phyloP scores from a whole-genome alignment of 2,113 vertebrate species.

The Puma concolor region DNA sequence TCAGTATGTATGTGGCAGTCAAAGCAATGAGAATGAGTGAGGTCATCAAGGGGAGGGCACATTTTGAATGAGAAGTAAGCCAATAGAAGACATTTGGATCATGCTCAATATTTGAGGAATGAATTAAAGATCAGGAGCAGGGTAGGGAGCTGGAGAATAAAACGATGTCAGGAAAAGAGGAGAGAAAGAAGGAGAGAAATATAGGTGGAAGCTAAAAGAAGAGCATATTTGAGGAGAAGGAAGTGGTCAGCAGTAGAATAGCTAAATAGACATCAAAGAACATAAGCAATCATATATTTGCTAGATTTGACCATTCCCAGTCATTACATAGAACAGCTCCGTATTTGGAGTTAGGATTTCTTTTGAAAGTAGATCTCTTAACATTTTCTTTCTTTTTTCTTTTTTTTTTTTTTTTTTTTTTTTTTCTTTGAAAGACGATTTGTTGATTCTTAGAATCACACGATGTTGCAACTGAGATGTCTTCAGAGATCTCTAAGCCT shows the following conservation, averaged over 20 bases:
- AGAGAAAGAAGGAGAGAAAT: background rate
- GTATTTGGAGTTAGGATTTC: background rate
- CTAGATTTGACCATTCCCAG: background rate
- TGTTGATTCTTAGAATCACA: background rate
- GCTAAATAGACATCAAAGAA: background rate
- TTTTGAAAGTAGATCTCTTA: background rate
- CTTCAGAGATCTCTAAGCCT: background rate
- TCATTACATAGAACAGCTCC: background rate
- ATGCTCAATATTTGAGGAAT: background rate
- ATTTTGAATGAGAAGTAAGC: background rate
- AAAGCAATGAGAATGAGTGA: background rate
- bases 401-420: too few species aligned
- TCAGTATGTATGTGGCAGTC: background rate
- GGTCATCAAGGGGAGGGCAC: background rate
- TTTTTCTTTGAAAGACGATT: background rate
- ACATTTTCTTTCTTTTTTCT: background rate
- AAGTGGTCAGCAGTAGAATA: too few species aligned
- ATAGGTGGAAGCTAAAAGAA: background rate
- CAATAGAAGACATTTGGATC: background rate
- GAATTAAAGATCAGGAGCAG: background rate
- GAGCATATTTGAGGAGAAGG: background rate
- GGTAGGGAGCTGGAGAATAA: background rate
- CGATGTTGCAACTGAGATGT: background rate
- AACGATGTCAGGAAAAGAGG: background rate
- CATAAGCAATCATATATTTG: rapidly evolving